These are phyloP conservation scores for Rotaria sp. DNA, from an alignment of 2,888 invertebrate species.

Conservation along the genomic window DNA sequence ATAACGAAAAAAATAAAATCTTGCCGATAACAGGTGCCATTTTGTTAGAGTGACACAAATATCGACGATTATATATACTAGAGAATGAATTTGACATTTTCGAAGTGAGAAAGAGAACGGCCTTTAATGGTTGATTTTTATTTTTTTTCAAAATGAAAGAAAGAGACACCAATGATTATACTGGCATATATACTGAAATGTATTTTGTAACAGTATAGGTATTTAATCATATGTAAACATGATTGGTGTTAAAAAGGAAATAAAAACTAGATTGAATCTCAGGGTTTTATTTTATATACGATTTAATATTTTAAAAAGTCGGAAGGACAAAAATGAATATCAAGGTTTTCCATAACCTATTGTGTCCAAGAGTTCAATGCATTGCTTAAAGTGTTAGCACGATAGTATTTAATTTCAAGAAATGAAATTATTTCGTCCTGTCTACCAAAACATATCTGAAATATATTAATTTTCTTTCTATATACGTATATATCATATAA, in stretches of 20 bases:
- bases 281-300: neutral
- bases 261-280: neutral
- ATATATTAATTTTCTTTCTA: no score
- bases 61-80: neutral
- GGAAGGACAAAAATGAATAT: neutral
- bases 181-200: neutral
- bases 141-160: conserved; percentile 3
- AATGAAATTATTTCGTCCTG: no score
- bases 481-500: no score
- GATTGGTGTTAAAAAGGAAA: neutral
- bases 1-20: neutral
- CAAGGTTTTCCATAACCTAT: no score
- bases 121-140: conserved; percentile 10
- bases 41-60: neutral
- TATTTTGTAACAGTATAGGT: neutral
- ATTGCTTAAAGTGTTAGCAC: no score
- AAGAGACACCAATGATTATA: neutral
- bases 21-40: neutral
- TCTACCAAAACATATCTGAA: no score
- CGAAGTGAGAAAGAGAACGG: conserved; percentile 1
- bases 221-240: neutral
- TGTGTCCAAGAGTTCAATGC: no score
- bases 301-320: neutral
- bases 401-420: no score
- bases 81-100: conserved; percentile 15